Conservation (phyloP, 2,888 invertebrate genomes). For the Hypomecis punctinalis region DNA sequence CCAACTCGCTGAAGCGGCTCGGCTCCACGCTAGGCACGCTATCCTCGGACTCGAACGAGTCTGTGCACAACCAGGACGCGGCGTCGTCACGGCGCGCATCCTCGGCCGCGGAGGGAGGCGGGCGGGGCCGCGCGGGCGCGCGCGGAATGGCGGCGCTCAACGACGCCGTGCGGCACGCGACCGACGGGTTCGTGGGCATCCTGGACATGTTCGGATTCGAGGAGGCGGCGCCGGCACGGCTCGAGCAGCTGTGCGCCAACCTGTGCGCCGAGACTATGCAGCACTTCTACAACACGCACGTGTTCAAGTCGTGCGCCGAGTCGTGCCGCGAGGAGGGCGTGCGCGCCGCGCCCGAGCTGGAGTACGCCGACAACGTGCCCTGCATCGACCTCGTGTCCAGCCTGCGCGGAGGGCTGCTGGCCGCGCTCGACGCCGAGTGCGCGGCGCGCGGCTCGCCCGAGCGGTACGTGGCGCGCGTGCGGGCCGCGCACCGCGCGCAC, state of each 20-base stretch:
- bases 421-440: constrained; percentile 96
- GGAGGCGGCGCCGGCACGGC: constrained; percentile 94
- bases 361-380: constrained; percentile 97
- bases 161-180: constrained; percentile 96
- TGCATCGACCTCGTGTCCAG: constrained; percentile 98
- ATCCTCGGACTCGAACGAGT: constrained; percentile 96
- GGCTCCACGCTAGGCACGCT: constrained; percentile 94
- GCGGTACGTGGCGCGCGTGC: constrained; percentile 70
- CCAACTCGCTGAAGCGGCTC: constrained; percentile 94
- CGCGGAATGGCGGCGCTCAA: constrained; percentile 96
- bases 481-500: constrained; percentile 86
- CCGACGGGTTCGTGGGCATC: constrained; percentile 97
- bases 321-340: constrained; percentile 97
- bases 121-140: constrained; percentile 89
- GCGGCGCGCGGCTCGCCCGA: constrained; percentile 91
- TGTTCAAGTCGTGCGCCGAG: constrained; percentile 97
- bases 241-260: constrained; percentile 98
- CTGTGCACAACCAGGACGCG: constrained; percentile 94
- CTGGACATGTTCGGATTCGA: constrained; percentile 99
- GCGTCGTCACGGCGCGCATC: constrained; percentile 94
- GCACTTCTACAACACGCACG: constrained; percentile 98
- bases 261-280: constrained; percentile 98
- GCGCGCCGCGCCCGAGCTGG: constrained; percentile 94
- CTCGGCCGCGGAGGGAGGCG: constrained; percentile 91
- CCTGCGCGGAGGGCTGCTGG: constrained; percentile 94